phyloP scores from a whole-genome alignment of 30 jellyfish, hydroid and myxozoan species.

The Pseudorhiza aurosa region DNA sequence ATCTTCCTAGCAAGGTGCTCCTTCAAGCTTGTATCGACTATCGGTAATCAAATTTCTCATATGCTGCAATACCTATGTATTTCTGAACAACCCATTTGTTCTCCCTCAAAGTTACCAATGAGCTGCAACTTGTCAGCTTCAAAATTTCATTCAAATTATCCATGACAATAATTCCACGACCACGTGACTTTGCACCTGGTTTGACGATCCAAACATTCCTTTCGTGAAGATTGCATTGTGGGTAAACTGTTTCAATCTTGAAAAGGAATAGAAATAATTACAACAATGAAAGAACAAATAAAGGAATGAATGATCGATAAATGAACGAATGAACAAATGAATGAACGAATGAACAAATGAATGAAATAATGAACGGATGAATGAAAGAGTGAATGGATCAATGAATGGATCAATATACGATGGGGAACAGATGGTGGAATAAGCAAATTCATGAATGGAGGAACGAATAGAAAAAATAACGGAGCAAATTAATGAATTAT shows the following conservation, averaged over 20 bases:
- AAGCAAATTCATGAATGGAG: neutral
- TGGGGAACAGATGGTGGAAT: too few species aligned
- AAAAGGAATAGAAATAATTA: neutral
- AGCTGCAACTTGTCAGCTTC: slow-evolving; percentile 35
- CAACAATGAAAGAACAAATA: neutral
- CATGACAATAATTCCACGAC: slow-evolving; percentile 92
- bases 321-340: neutral
- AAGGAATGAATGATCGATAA: neutral
- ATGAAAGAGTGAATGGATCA: neutral
- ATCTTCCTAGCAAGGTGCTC: too few species aligned
- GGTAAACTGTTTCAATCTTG: slow-evolving; percentile 68
- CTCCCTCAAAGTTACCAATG: slow-evolving; percentile 66
- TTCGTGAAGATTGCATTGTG: slow-evolving; percentile 77
- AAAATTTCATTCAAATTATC: slow-evolving; percentile 74
- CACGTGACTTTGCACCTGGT: slow-evolving; percentile 99
- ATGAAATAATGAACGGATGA: neutral
- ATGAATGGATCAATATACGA: neutral
- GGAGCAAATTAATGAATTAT: neutral
- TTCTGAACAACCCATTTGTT: slow-evolving; percentile 88
- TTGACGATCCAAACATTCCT: slow-evolving; percentile 90
- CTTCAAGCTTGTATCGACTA: too few species aligned
- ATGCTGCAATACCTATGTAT: slow-evolving; percentile 86
- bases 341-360: neutral
- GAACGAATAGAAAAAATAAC: neutral
- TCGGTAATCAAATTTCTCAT: too few species aligned